Percentiles rank a stretch among this genome's conserved stretches.
Evolutionary conservation across 2,113 vertebrate species (phyloP).

Genomic region (Centropus unirufus): DNA sequence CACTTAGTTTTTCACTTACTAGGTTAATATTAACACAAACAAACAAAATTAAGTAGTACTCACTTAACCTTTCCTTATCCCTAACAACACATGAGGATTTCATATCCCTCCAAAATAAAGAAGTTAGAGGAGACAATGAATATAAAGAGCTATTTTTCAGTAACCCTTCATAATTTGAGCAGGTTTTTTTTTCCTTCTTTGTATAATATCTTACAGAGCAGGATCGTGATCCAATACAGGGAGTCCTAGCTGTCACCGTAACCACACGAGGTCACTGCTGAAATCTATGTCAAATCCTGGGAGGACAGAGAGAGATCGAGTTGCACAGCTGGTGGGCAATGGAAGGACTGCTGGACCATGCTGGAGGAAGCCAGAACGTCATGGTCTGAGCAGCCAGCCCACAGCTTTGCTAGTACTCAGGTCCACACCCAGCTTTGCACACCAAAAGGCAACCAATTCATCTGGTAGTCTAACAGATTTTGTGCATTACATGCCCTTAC

Average conservation of each 20-base stretch:
- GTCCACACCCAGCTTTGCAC: not conserved
- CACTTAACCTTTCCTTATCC: not conserved
- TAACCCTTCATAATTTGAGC: not conserved
- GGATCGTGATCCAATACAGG: not conserved
- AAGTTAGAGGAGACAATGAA: not conserved
- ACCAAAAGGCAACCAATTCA: slow-evolving; percentile 19
- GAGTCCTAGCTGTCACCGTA: not conserved
- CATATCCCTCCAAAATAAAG: not conserved
- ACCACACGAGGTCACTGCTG: not conserved
- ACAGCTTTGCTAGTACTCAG: not conserved
- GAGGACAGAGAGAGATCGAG: not conserved
- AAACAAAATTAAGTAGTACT: not conserved
- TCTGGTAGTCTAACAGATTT: slow-evolving; percentile 11
- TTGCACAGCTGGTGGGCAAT: not conserved
- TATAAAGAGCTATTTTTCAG: not conserved
- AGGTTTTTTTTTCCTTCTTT: not conserved
- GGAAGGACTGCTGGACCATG: not conserved
- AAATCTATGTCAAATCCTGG: not conserved
- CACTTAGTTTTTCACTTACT: not conserved
- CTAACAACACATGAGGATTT: not conserved
- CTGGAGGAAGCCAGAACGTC: not conserved
- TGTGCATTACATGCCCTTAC: not conserved
- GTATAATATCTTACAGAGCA: not conserved
- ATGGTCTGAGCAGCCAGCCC: not conserved
- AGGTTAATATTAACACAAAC: not conserved